phyloP scores from a whole-genome alignment of 2,113 vertebrate species.

The Mungos mungo region DNA sequence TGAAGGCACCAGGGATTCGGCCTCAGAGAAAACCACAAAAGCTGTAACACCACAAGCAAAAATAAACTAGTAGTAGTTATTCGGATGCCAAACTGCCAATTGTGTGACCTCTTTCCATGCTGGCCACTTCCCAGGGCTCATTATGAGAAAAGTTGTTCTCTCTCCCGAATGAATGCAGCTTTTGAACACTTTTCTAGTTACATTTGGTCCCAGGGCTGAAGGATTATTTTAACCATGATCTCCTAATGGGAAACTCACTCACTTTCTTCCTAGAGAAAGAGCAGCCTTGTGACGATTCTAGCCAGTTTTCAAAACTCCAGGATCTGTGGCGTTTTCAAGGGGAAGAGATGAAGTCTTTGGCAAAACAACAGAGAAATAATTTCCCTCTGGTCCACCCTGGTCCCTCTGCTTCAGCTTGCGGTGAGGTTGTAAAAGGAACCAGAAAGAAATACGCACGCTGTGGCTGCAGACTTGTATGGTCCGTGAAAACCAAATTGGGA shows the following conservation, averaged over 20 bases:
- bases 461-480: neutral
- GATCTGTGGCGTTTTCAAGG: slow-evolving; percentile 74
- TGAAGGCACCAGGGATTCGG: neutral
- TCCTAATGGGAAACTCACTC: slow-evolving; percentile 85
- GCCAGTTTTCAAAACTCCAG: slow-evolving; percentile 78
- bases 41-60: slow-evolving; percentile 65
- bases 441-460: neutral
- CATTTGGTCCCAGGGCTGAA: slow-evolving; percentile 74
- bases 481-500: neutral
- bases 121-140: slow-evolving; percentile 78
- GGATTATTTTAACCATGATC: slow-evolving; percentile 79
- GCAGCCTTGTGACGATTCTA: slow-evolving; percentile 80
- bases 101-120: slow-evolving; percentile 76
- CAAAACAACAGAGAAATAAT: slow-evolving; percentile 72
- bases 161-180: slow-evolving; percentile 83
- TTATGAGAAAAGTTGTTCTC: slow-evolving; percentile 80
- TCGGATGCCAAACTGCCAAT: slow-evolving; percentile 77
- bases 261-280: slow-evolving; percentile 82
- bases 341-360: slow-evolving; percentile 77
- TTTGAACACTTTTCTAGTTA: slow-evolving; percentile 83
- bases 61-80: slow-evolving; percentile 73
- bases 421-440: slow-evolving; percentile 31
- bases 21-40: slow-evolving; percentile 63
- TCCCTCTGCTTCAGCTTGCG: slow-evolving; percentile 50
- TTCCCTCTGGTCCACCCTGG: slow-evolving; percentile 50